Evolutionary conservation across 2,113 vertebrate species (phyloP).

Genomic region (Sciurus niger): DNA sequence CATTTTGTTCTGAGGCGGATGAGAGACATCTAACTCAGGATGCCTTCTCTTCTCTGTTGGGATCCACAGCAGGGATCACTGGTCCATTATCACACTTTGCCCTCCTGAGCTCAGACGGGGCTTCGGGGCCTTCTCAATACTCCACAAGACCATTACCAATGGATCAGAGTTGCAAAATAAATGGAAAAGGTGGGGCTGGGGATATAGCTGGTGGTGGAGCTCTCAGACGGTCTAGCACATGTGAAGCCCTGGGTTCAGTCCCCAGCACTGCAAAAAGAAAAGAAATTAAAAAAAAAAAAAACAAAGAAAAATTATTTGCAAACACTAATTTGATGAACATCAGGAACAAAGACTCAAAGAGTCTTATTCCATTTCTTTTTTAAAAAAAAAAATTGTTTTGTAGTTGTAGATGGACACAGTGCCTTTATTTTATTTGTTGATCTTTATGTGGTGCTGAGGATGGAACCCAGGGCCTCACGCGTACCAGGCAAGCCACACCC

Average conservation of each 20-base stretch:
- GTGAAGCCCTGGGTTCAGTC: too few relatives aligned
- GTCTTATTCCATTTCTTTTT: background rate
- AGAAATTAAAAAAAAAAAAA: background rate
- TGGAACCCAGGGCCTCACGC: too few relatives aligned
- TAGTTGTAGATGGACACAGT: too few relatives aligned
- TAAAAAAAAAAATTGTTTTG: too few relatives aligned
- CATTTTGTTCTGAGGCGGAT: background rate
- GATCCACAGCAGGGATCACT: too few relatives aligned
- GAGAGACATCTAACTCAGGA: background rate
- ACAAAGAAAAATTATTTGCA: background rate
- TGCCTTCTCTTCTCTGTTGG: background rate
- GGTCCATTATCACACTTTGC: background rate
- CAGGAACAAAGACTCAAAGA: background rate
- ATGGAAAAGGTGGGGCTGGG: background rate
- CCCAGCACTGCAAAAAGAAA: background rate
- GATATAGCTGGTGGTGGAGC: background rate
- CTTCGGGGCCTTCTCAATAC: background rate
- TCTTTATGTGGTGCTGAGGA: too few relatives aligned
- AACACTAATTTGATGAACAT: background rate
- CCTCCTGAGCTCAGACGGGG: background rate
- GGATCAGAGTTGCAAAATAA: background rate
- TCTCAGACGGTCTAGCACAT: background rate
- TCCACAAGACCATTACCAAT: background rate
- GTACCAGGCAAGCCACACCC: too few relatives aligned
- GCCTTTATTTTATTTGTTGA: too few relatives aligned